phyloP scores from a whole-genome alignment of 2,113 vertebrate species.

The Meleagris gallopavo region DNA sequence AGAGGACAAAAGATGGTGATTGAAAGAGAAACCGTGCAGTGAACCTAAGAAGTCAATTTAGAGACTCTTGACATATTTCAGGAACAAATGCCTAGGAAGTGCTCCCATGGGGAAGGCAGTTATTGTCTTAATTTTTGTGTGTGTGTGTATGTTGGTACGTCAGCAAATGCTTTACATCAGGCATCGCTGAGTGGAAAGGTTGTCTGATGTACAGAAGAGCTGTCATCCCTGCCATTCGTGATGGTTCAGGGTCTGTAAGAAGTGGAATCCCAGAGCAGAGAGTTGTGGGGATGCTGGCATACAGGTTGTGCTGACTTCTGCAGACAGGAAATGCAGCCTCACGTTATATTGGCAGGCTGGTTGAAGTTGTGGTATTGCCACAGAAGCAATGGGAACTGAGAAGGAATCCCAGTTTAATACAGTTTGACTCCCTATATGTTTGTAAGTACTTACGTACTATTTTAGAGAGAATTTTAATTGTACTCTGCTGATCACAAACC shows the following conservation, averaged over 20 bases:
- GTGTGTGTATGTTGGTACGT: not conserved
- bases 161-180: constrained; percentile 23
- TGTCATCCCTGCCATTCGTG: not conserved
- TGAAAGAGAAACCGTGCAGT: constrained; percentile 17
- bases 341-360: not conserved
- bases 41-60: constrained; percentile 59
- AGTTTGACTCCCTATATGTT: not conserved
- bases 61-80: constrained; percentile 49
- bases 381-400: not conserved
- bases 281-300: not conserved
- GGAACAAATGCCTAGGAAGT: constrained; percentile 36
- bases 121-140: constrained; percentile 17
- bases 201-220: not conserved
- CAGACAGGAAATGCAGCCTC: not conserved
- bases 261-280: not conserved
- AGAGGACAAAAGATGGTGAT: constrained; percentile 16
- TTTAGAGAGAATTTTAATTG: not conserved
- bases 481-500: not conserved
- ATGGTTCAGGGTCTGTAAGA: not conserved
- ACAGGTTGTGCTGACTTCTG: not conserved
- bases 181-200: not conserved
- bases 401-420: not conserved
- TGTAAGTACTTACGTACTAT: not conserved
- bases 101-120: not conserved
- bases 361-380: not conserved